These are phyloP conservation scores for Halcyon senegalensis DNA, from an alignment of 2,113 vertebrate genomes.

Conservation along the genomic window DNA sequence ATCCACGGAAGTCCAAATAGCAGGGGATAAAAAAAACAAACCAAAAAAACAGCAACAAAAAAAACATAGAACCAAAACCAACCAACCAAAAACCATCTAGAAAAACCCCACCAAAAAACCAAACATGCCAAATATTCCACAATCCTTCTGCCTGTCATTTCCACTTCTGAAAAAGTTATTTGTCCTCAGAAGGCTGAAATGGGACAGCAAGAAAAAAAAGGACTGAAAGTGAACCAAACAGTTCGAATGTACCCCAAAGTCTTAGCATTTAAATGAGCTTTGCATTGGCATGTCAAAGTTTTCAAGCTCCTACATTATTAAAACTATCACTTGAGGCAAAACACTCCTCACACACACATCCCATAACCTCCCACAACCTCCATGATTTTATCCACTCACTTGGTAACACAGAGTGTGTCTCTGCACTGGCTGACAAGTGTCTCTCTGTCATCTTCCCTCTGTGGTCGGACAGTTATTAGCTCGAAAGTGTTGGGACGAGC, in stretches of 20 bases:
- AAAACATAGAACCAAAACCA: too few relatives aligned
- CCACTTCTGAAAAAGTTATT: background rate
- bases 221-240: background rate
- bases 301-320: background rate
- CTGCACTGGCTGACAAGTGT: slow-evolving; percentile 93
- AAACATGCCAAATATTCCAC: background rate
- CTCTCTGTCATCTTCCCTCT: slow-evolving; percentile 90
- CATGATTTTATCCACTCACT: slow-evolving; percentile 76
- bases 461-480: slow-evolving; percentile 90
- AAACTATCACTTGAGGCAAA: background rate
- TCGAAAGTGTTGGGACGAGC: slow-evolving; percentile 95
- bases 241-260: background rate
- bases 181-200: background rate
- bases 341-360: background rate
- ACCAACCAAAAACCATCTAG: too few relatives aligned
- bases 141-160: background rate
- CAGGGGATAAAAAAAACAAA: background rate
- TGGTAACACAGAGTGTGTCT: slow-evolving; percentile 94
- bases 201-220: background rate
- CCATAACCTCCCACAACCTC: background rate
- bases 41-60: too few relatives aligned
- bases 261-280: background rate
- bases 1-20: background rate
- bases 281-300: background rate
- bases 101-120: too few relatives aligned